Conservation (phyloP, 2,888 invertebrate genomes). For the Netelia fuscicornis region DNA sequence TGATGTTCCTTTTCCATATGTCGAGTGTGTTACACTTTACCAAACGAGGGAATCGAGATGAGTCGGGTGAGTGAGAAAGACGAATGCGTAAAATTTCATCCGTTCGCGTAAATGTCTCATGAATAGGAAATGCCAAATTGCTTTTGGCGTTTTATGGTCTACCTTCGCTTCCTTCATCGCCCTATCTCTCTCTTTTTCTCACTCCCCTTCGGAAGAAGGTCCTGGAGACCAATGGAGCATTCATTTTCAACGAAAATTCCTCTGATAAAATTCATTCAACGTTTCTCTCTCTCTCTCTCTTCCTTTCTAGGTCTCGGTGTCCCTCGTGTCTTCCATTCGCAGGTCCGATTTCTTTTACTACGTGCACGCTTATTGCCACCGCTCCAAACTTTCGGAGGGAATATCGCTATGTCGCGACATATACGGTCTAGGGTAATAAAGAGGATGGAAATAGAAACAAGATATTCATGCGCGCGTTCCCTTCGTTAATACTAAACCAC, state of each 20-base stretch:
- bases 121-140: conserved; percentile 70
- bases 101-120: conserved; percentile 68
- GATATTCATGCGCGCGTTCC: conserved; percentile 29
- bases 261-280: conserved; percentile 57
- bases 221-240: conserved; percentile 61
- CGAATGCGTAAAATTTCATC: conserved; percentile 63
- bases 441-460: conserved; percentile 3
- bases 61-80: conserved; percentile 42
- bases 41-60: conserved; percentile 55
- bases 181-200: conserved; percentile 15
- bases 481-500: not conserved
- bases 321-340: conserved; percentile 24
- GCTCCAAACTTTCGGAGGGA: conserved; percentile 6
- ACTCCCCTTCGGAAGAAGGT: conserved; percentile 28
- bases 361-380: conserved; percentile 7
- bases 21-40: conserved; percentile 61
- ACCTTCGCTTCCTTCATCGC: not conserved
- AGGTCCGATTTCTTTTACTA: conserved; percentile 19
- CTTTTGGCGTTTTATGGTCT: conserved; percentile 62
- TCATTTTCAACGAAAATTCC: conserved; percentile 50
- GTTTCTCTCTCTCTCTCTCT: conserved; percentile 23
- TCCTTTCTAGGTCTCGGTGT: conserved; percentile 20
- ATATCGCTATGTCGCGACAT: conserved; percentile 7
- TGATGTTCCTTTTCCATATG: conserved; percentile 37
- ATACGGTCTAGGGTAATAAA: not conserved